A percentile compares a stretch with the other conserved stretches of the same genome.
Conservation (phyloP, 1,140 invertebrate species). For the Drosophila persimilis region DNA sequence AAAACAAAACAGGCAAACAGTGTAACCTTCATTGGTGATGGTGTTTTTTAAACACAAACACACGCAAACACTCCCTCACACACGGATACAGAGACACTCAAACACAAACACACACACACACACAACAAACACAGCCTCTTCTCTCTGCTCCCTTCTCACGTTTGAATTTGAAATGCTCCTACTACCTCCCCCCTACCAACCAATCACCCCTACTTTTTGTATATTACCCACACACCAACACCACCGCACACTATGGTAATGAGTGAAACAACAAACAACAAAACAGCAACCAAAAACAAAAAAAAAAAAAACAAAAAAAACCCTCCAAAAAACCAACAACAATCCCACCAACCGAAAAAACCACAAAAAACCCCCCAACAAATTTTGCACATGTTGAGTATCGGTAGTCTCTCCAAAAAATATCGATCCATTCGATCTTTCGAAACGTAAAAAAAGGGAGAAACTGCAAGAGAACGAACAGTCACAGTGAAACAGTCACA, state of each 20-base stretch:
- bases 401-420: slow-evolving; percentile 18
- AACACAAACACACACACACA: slow-evolving; percentile 24
- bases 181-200: slow-evolving; percentile 9
- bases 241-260: slow-evolving; percentile 58
- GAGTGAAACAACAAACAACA: slow-evolving; percentile 54
- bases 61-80: slow-evolving; percentile 26
- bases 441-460: slow-evolving; percentile 10
- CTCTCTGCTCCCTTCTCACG: slow-evolving; percentile 23
- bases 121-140: slow-evolving; percentile 12
- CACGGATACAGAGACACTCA: slow-evolving; percentile 20
- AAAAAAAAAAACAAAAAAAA: slow-evolving; percentile 9
- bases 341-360: slow-evolving; percentile 29
- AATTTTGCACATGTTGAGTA: slow-evolving; percentile 36
- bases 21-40: slow-evolving; percentile 61
- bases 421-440: background rate
- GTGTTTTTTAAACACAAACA: slow-evolving; percentile 65
- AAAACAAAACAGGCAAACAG: slow-evolving; percentile 27
- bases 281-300: slow-evolving; percentile 9
- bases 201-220: slow-evolving; percentile 28
- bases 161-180: slow-evolving; percentile 39
- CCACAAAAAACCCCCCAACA: slow-evolving; percentile 4
- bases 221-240: slow-evolving; percentile 53
- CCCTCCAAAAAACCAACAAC: slow-evolving; percentile 24
- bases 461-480: slow-evolving; percentile 15
- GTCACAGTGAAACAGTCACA: slow-evolving; percentile 1